Evolutionary conservation across 2,797 vertebrate genomes (phyloP), one percentile per base, ranked within the genome.

Genomic region (Coreius guichenoti): DNA sequence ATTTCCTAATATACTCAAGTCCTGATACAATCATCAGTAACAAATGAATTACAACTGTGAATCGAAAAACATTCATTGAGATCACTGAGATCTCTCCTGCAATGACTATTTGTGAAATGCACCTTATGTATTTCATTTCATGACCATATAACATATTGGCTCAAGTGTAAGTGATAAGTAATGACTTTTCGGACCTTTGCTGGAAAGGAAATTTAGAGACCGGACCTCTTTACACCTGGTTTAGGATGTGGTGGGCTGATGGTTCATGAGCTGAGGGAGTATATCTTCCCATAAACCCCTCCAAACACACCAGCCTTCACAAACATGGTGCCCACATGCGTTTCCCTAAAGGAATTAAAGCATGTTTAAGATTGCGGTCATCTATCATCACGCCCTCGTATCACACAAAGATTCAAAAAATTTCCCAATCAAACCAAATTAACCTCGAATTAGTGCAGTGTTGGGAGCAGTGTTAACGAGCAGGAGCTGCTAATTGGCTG

Each of bases 321-420:
- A 80, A 79, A 85, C 54, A 85, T 31, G 68, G 54, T 4, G 76
- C 87, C 87, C 86, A 83, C 80, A 88, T 87, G 87, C 86, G 72
- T 90, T 88, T 89, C 90, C 84, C 86, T 85, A 92, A 93, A 89
- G 90, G 92, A 93, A 90, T 90, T 89, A 86, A 81, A 58, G 26
- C 82, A 83, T 81, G 69, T 88, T 89, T 78, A 89, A 89, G 89
- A 85, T 87, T 84, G 82, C 39, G 80, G 76, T 74, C 89, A 88
- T 89, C 87, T 85, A 78, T 88, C 89, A 85, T 76, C 79, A 81
- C 87, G 79, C 80, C 67, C 79, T 88, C 86, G 51, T 87, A 87
- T 75, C 72, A 75, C 73, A 80, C 75, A 87, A 87, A 89, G 83
- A 87, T 73, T 81, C 39, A 74, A 85, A 84, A 84, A 87, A 84